Conservation (phyloP, 1,140 invertebrate species). For the Drosophila ambigua region DNA sequence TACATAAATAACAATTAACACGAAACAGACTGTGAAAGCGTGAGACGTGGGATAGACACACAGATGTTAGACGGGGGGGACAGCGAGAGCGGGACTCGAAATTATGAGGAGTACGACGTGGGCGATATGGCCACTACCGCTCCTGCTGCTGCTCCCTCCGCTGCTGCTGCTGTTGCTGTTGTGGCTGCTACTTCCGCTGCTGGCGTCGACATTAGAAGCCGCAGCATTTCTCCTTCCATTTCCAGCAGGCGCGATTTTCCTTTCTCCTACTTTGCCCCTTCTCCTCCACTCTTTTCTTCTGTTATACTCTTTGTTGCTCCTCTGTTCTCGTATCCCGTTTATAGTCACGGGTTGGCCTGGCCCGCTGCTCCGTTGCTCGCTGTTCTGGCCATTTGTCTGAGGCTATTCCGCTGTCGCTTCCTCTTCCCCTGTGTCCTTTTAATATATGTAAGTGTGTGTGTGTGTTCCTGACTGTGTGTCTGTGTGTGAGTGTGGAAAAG, state of each 20-base stretch:
- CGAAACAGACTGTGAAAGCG: slow-evolving; percentile 46
- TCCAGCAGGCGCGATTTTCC: slow-evolving; percentile 26
- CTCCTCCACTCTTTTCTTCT: slow-evolving; percentile 11
- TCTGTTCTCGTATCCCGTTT: slow-evolving; percentile 4
- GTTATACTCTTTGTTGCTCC: slow-evolving; percentile 4
- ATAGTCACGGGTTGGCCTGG: slow-evolving; percentile 43
- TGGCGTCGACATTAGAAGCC: slow-evolving; percentile 36
- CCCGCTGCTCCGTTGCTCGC: slow-evolving; percentile 20
- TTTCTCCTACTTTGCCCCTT: not conserved
- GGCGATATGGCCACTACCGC: slow-evolving; percentile 18
- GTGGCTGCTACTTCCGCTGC: slow-evolving; percentile 26
- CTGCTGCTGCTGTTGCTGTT: slow-evolving; percentile 22
- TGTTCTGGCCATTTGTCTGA: slow-evolving; percentile 64
- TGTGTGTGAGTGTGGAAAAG: slow-evolving; percentile 54
- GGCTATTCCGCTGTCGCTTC: slow-evolving; percentile 29
- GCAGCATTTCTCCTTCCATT: slow-evolving; percentile 36
- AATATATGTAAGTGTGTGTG: slow-evolving; percentile 6
- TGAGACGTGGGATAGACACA: slow-evolving; percentile 6
- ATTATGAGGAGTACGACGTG: slow-evolving; percentile 25
- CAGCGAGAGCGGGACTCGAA: slow-evolving; percentile 24
- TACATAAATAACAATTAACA: slow-evolving; percentile 80
- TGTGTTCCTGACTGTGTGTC: slow-evolving; percentile 13
- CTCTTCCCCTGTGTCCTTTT: slow-evolving; percentile 2
- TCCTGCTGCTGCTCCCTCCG: slow-evolving; percentile 19
- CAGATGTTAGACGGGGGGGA: slow-evolving; percentile 8